phyloP scores from a whole-genome alignment of 2,888 invertebrate genomes.

The Calameuta idolon region DNA sequence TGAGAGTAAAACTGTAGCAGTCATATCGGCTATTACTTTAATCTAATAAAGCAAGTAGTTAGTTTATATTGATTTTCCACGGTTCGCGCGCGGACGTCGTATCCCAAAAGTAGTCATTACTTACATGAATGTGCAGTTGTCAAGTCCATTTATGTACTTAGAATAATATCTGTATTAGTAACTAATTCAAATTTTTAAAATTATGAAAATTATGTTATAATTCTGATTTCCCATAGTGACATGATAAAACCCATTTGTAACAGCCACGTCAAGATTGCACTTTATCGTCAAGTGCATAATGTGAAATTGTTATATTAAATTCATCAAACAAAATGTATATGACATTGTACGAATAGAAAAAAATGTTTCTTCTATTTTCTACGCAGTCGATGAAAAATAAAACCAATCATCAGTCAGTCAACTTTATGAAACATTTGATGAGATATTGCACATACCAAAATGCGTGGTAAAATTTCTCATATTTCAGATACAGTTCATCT shows the following conservation, averaged over 20 bases:
- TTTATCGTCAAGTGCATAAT: background rate
- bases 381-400: background rate
- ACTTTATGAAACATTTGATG: background rate
- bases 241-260: background rate
- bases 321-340: background rate
- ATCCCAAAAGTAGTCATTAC: too few relatives aligned
- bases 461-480: background rate
- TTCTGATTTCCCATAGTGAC: background rate
- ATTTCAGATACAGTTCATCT: background rate
- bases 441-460: background rate
- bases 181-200: background rate
- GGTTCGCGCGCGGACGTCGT: too few relatives aligned
- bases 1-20: too few relatives aligned
- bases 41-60: too few relatives aligned
- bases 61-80: too few relatives aligned
- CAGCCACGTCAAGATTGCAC: background rate
- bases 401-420: background rate
- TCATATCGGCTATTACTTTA: too few relatives aligned
- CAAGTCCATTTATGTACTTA: too few relatives aligned
- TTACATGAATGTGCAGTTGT: too few relatives aligned
- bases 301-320: background rate
- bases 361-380: background rate
- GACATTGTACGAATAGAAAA: background rate
- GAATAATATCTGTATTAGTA: background rate
- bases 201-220: background rate